Conservation (phyloP, 2,797 vertebrate genomes). For the Poecilia picta region DNA sequence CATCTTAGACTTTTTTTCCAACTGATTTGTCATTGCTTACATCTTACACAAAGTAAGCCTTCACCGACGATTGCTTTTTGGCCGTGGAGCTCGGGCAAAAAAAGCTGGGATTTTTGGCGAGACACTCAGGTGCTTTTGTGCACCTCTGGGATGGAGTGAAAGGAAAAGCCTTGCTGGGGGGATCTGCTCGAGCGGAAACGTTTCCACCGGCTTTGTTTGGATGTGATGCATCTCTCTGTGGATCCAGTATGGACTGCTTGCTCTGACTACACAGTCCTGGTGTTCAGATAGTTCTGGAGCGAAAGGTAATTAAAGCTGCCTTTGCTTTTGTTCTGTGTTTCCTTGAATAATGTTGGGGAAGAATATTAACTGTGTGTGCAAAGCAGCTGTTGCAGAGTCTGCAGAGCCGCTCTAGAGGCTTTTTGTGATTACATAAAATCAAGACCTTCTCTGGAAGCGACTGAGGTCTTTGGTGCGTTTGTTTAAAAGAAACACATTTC, state of each 20-base stretch:
- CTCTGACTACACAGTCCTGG: conserved; percentile 72
- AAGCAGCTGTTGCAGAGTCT: neutral
- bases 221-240: conserved; percentile 70
- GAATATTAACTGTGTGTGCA: neutral
- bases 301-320: conserved; percentile 76
- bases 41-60: conserved; percentile 47
- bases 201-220: conserved; percentile 61
- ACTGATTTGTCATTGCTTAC: conserved; percentile 53
- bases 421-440: neutral
- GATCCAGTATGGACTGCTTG: conserved; percentile 68
- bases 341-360: conserved; percentile 4
- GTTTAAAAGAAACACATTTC: neutral
- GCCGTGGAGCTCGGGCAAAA: conserved; percentile 30
- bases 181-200: conserved; percentile 55
- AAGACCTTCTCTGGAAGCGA: too few species aligned
- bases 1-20: conserved; percentile 54
- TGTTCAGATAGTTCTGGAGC: conserved; percentile 75
- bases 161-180: conserved; percentile 56
- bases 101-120: conserved; percentile 33
- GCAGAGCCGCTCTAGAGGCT: neutral
- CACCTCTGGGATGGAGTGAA: conserved; percentile 52
- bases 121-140: conserved; percentile 58
- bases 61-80: conserved; percentile 20
- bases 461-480: neutral
- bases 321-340: conserved; percentile 34